Percentiles rank a stretch among this genome's conserved stretches.
Evolutionary conservation across 2,113 vertebrate genomes (phyloP).

Genomic region (Malaclemys terrapin): DNA sequence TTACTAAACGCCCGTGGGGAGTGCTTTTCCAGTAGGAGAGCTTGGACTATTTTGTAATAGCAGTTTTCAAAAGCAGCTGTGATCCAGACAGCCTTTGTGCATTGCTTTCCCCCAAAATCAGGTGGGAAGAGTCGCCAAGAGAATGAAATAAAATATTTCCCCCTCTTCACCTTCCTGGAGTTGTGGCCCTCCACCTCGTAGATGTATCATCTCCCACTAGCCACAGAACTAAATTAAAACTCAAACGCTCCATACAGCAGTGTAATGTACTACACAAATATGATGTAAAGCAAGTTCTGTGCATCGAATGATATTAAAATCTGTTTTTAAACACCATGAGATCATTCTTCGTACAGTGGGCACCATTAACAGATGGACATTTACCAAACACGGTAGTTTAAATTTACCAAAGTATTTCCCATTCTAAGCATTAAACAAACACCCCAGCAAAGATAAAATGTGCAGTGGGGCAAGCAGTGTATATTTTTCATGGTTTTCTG

Average conservation of each 20-base stretch:
- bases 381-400: background rate
- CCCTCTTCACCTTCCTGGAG: background rate
- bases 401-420: slow-evolving; percentile 6
- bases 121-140: background rate
- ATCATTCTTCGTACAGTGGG: slow-evolving; percentile 15
- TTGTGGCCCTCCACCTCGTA: background rate
- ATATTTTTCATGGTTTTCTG: slow-evolving; percentile 2
- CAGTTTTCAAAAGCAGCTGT: background rate
- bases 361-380: background rate
- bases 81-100: background rate
- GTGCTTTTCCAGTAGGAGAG: background rate
- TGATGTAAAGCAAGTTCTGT: background rate
- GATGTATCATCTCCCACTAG: background rate
- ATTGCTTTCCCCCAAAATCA: background rate
- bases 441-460: background rate
- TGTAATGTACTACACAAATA: background rate
- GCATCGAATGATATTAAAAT: background rate
- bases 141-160: background rate
- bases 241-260: background rate
- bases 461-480: slow-evolving; percentile 25
- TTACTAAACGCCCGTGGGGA: background rate
- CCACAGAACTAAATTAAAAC: slow-evolving; percentile 22
- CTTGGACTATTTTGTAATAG: background rate
- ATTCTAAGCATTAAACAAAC: slow-evolving; percentile 15
- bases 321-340: background rate